Base-by-base conservation (phyloP, 2,888 invertebrate species). In the Polydrusus tereticollis region DNA sequence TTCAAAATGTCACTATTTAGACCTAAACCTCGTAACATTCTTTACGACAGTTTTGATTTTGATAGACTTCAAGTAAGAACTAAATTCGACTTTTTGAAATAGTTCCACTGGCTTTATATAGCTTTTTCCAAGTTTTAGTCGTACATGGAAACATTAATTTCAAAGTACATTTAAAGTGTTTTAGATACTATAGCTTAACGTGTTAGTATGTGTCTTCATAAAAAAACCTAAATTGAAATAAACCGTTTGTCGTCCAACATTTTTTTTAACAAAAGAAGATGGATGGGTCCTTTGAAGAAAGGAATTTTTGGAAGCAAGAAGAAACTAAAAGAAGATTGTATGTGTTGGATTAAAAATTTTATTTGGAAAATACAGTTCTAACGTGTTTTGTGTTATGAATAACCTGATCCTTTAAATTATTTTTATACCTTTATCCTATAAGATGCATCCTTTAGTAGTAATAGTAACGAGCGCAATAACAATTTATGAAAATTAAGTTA, bases 301-400 rank as follows among this genome's bases (percentile, higher is more conserved):
- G 45, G 47, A 20, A 16, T 38, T 14, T 47, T 18, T 33, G 58
- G 59, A 63, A 58, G 23, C 45, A 67, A 59, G 65, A 64, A 57
- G 64, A 20, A 58, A 65, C 47, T 23, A 16, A 29, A 73, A 66
- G 73, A 73, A 73, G 73, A 73, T 67, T 73, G 73, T 73, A 73
- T 60, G 52, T 50, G 21, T 66, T 63, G 58, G 58, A 73, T 73
- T 73, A 73, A 73, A 73, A 52, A 20, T 62, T 65, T 60, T 63
- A 63, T 70, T 70, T 70, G 50, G 69, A 67, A 69, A 73, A 70
- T 73, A 63, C 64, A 64, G 29, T 38, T 16, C 38, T 57, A 29
- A 38, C 63, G 58, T 73, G 60, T 72, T 55, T 72, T 73, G 58
- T 73, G 52, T 73, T 73, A 55, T 38, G 52, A 26, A 55, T 16